Percentiles rank a stretch among this genome's conserved stretches.
phyloP scores from a whole-genome alignment of 2,888 invertebrate species.

The Harpagoxenus sublaevis region DNA sequence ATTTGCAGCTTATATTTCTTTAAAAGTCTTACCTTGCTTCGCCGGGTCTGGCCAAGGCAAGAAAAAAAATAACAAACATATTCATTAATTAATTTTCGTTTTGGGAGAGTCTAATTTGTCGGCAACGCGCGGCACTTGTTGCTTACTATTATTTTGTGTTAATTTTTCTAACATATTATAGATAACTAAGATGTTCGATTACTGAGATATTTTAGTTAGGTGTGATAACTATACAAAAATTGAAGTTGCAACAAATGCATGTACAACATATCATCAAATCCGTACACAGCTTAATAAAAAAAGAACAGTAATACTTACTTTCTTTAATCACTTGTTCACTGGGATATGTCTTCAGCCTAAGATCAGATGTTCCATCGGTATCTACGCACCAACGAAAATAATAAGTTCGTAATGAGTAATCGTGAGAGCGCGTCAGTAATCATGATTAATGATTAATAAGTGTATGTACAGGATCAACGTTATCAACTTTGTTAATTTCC shows the following conservation, averaged over 20 bases:
- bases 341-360: slow-evolving; percentile 93
- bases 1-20: slow-evolving; percentile 57
- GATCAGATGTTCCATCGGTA: slow-evolving; percentile 83
- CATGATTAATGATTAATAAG: slow-evolving; percentile 23
- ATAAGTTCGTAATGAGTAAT: not conserved
- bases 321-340: slow-evolving; percentile 92
- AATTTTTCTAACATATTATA: not conserved
- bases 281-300: not conserved
- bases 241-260: slow-evolving; percentile 48
- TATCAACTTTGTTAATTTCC: slow-evolving; percentile 32
- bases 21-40: slow-evolving; percentile 82
- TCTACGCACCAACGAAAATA: slow-evolving; percentile 66
- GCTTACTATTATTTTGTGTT: not conserved
- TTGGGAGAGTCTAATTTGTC: slow-evolving; percentile 10
- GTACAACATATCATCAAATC: slow-evolving; percentile 20
- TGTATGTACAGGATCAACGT: slow-evolving; percentile 8
- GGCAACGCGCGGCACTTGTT: not conserved
- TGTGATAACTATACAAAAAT: not conserved
- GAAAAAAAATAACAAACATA: slow-evolving; percentile 77
- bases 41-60: slow-evolving; percentile 82
- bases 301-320: slow-evolving; percentile 89
- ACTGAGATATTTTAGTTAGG: not conserved
- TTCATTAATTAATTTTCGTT: slow-evolving; percentile 74
- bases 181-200: not conserved
- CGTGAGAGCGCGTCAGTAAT: not conserved